These are phyloP conservation scores for Channa maculata DNA, from an alignment of 2,113 vertebrate species.

Conservation along the genomic window DNA sequence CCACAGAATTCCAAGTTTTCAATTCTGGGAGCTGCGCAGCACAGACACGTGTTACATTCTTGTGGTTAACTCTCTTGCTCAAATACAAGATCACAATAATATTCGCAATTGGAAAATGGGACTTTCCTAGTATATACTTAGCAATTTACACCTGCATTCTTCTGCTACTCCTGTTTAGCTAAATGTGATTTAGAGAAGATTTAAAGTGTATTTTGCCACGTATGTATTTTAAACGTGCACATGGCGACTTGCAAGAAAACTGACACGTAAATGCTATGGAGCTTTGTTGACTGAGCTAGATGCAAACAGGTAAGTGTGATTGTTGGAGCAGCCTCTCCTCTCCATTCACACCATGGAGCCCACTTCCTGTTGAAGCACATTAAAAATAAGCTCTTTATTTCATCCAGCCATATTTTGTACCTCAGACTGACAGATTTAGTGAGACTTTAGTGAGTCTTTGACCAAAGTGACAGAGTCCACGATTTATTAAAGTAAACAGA, in stretches of 20 bases:
- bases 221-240: neutral
- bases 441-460: neutral
- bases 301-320: slow-evolving; percentile 58
- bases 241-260: slow-evolving; percentile 18
- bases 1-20: too few species aligned
- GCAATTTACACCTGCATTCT: neutral
- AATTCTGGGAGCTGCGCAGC: too few species aligned
- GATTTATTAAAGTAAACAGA: slow-evolving; percentile 20
- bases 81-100: neutral
- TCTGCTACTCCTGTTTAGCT: neutral
- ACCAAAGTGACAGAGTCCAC: slow-evolving; percentile 35
- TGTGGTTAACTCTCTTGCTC: too few species aligned
- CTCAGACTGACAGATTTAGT: slow-evolving; percentile 52
- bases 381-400: slow-evolving; percentile 59
- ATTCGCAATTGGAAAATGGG: neutral
- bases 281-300: slow-evolving; percentile 43
- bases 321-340: slow-evolving; percentile 60
- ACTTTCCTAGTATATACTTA: neutral
- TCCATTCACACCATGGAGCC: slow-evolving; percentile 35
- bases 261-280: slow-evolving; percentile 21
- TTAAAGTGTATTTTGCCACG: neutral
- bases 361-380: slow-evolving; percentile 62
- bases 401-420: slow-evolving; percentile 27
- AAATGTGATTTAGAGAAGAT: slow-evolving; percentile 1
- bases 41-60: too few species aligned